Evolutionary conservation across 2,797 vertebrate species (phyloP).

Genomic region (Helarctos malayanus): DNA sequence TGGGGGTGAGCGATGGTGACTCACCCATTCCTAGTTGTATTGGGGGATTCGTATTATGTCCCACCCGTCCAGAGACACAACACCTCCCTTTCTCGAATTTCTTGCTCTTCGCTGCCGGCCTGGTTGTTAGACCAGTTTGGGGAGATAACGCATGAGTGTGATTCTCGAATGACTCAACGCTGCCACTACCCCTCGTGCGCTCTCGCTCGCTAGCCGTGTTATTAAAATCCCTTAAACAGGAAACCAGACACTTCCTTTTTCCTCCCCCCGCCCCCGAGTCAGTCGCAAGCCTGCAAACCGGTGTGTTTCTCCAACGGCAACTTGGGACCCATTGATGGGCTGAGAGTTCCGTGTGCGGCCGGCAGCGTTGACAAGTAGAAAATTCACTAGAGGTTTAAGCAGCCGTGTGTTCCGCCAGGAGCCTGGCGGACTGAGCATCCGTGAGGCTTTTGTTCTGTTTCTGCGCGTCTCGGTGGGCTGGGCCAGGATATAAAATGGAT

Average conservation of each 20-base stretch:
- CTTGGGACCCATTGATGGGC: accelerated
- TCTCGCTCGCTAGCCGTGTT: accelerated
- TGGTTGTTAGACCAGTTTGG: neutral
- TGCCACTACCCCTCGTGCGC: accelerated
- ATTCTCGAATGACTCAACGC: neutral
- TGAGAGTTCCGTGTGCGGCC: accelerated
- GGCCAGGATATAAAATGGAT: accelerated
- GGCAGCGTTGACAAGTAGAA: accelerated
- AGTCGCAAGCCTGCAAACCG: accelerated
- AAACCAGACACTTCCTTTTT: neutral
- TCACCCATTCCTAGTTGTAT: no score
- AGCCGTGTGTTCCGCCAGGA: accelerated
- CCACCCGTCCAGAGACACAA: accelerated
- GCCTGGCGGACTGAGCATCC: accelerated
- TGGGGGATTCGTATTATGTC: accelerated
- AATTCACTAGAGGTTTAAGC: accelerated
- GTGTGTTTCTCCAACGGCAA: accelerated
- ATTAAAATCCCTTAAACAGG: neutral
- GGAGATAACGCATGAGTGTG: accelerated
- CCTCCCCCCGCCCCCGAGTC: accelerated
- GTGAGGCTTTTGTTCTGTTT: accelerated
- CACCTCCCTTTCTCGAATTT: neutral
- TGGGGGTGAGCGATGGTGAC: neutral
- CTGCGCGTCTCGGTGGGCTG: accelerated
- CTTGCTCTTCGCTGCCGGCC: accelerated